Conservation (phyloP, 2,797 vertebrate species). For the Anabas testudineus region DNA sequence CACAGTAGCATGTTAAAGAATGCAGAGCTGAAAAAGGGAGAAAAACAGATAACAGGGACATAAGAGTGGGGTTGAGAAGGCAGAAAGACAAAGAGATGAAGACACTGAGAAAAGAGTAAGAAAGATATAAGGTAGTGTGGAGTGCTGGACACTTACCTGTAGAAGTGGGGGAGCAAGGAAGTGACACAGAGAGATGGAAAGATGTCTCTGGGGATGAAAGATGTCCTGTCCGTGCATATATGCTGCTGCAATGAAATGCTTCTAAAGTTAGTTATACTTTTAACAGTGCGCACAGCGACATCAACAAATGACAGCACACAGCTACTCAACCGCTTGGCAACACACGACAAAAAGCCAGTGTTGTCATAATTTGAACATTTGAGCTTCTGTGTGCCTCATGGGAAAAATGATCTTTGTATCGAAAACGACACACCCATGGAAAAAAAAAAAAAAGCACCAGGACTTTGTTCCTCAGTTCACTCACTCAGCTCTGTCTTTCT, state of each 20-base stretch:
- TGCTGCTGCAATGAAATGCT: too few species aligned
- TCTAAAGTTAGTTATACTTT: background rate
- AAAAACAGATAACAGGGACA: background rate
- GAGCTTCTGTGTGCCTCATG: slow-evolving; percentile 6
- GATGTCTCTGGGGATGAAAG: too few species aligned
- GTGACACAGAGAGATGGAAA: slow-evolving; percentile 13
- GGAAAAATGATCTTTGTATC: slow-evolving; percentile 12
- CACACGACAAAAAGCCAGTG: background rate
- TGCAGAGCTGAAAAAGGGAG: slow-evolving; percentile 21
- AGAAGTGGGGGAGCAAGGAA: too few species aligned
- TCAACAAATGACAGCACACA: background rate
- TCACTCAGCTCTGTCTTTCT: slow-evolving; percentile 15
- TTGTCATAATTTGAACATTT: slow-evolving; percentile 27
- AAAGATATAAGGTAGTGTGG: slow-evolving; percentile 7
- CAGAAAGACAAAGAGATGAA: slow-evolving; percentile 14
- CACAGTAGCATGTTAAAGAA: slow-evolving; percentile 42
- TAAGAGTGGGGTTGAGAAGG: background rate
- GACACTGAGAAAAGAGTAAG: background rate
- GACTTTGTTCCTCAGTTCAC: slow-evolving; percentile 41
- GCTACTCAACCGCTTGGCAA: slow-evolving; percentile 3
- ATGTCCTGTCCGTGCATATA: too few species aligned
- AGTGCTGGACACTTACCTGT: too few species aligned
- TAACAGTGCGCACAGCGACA: background rate
- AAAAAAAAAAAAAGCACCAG: background rate
- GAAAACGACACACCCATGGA: slow-evolving; percentile 9